Base-by-base conservation (phyloP, 1,140 invertebrate genomes). In the Pseudoatta argentina region DNA sequence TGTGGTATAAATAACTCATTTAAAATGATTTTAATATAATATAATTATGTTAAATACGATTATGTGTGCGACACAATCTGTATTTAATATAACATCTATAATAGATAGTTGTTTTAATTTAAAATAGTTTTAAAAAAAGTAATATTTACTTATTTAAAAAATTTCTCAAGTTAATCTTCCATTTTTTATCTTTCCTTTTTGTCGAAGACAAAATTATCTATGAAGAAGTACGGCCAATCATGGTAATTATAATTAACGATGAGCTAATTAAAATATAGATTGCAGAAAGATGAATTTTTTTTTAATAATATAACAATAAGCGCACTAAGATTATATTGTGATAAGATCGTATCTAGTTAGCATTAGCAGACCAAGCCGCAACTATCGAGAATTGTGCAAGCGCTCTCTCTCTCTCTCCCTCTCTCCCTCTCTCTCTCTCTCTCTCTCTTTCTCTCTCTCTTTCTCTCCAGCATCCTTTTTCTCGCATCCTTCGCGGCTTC, bases 301-400 rank as follows among this genome's bases (percentile, higher is more conserved):
- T 21, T 5, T 78, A 66, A 44, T 64, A 64, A 85, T 48, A 21
- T 57, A 21, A 16, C 71, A 61, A 87, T 81, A 82, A 86, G 59
- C 57, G n/a, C 18, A 57, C 63, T 61, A 61, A 61, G 51, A 44
- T 64, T 63, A 16, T 30, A 51, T 21, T 21, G 12, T 21, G 21
- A 21, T 21, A 21, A 21, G 21, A 21, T 21, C 27, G 48, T 55
- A 51, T 14, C 57, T 63, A 67, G 55, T 27, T 59, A 88, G 14
- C 75, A 81, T 81, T 48, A 85, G 79, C 30, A 10, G 12, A 30
- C 30, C 53, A 21, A 51, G 53, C 21, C 66, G 66, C 55, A 67
- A 44, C 67, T 57, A 55, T 7, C 24, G 30, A 48, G 30, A 73
- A 39, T 87, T 85, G 87, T 79, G 53, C 64, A 7, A 57, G 27